phyloP scores from a whole-genome alignment of 1,140 invertebrate genomes.

The Metopolophium dirhodum region DNA sequence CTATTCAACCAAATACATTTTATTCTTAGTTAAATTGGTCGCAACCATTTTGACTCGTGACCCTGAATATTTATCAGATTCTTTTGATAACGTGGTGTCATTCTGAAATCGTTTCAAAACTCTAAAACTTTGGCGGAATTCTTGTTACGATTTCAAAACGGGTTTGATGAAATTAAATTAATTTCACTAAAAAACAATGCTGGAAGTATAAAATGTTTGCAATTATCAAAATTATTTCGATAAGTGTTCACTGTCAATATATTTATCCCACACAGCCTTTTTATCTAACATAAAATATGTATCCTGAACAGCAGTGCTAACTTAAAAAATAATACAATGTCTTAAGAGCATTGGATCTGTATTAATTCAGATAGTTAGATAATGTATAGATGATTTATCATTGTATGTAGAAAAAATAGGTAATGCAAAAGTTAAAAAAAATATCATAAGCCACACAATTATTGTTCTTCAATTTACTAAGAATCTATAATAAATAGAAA shows the following conservation, averaged over 20 bases:
- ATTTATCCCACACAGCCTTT: neutral
- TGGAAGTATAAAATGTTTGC: neutral
- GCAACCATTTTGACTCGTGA: neutral
- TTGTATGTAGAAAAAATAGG: neutral
- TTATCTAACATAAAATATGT: neutral
- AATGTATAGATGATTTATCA: neutral
- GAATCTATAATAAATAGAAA: neutral
- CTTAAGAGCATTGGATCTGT: neutral
- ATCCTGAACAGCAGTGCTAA: neutral
- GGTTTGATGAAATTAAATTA: neutral
- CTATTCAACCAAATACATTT: neutral
- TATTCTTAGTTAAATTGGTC: neutral
- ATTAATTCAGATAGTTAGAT: neutral
- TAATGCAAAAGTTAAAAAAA: no score
- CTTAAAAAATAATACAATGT: neutral
- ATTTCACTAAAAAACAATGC: neutral
- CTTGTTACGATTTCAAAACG: neutral
- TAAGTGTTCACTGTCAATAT: neutral
- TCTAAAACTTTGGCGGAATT: neutral
- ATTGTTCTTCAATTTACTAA: no score
- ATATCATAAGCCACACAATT: no score
- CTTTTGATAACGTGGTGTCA: neutral
- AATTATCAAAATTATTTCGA: no score
- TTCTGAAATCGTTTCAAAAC: neutral
- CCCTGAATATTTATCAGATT: neutral